These are phyloP conservation scores for Manduca sexta DNA, from an alignment of 1,140 invertebrate species.

Conservation along the genomic window DNA sequence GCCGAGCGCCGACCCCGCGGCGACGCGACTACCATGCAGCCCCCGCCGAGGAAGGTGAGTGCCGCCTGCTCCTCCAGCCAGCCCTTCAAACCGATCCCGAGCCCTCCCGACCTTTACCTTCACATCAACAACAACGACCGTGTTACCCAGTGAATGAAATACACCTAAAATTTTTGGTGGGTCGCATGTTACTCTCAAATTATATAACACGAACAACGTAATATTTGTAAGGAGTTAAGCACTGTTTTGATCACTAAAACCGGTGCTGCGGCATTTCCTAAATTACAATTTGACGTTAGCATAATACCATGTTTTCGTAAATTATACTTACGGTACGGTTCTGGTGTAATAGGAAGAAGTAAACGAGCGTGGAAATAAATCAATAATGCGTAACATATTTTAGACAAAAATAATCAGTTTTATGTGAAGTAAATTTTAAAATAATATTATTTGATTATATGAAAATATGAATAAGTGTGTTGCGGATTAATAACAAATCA, in stretches of 20 bases:
- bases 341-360: no score
- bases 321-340: no score
- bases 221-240: not conserved
- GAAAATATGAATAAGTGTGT: no score
- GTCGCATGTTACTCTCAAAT: conserved; percentile 16
- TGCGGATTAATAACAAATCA: no score
- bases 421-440: no score
- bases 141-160: conserved; percentile 10
- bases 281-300: no score
- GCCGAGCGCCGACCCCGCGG: conserved; percentile 36
- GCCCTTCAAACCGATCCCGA: not conserved
- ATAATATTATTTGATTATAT: no score
- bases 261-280: not conserved
- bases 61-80: not conserved
- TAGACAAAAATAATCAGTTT: no score
- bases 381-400: no score
- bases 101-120: not conserved
- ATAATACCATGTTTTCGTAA: no score
- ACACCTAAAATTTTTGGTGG: conserved; percentile 3
- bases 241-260: not conserved
- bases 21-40: conserved; percentile 77
- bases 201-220: conserved; percentile 13
- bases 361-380: no score
- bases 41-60: conserved; percentile 83
- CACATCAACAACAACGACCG: conserved; percentile 1